phyloP scores from a whole-genome alignment of 2,113 vertebrate species.

The Hylia prasina region DNA sequence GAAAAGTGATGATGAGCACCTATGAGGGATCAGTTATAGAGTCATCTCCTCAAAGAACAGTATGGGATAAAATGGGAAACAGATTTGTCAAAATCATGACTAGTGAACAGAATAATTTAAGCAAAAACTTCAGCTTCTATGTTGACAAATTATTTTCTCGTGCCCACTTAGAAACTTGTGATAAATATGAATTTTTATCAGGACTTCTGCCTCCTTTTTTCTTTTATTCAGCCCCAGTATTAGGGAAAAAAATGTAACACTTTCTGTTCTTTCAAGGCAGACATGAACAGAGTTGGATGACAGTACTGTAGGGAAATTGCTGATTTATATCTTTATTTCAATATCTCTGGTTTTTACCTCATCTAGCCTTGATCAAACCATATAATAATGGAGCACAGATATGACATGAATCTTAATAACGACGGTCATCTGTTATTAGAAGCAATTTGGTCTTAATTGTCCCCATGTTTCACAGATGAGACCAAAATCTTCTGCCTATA shows the following conservation, averaged over 20 bases:
- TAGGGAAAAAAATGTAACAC: background rate
- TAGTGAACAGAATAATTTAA: background rate
- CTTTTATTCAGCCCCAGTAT: background rate
- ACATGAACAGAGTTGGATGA: background rate
- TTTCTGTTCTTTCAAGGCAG: background rate
- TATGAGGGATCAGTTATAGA: background rate
- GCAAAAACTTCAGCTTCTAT: background rate
- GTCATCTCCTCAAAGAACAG: background rate
- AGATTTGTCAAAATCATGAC: background rate
- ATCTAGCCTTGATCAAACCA: background rate
- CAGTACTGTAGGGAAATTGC: background rate
- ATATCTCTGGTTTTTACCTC: background rate
- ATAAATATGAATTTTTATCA: background rate
- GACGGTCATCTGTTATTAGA: background rate
- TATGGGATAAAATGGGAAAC: background rate
- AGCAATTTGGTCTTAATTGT: background rate
- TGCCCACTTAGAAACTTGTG: background rate
- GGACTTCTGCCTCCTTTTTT: background rate
- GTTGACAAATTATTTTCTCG: background rate
- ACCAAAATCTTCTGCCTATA: background rate
- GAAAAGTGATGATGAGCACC: background rate
- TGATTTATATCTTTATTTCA: background rate
- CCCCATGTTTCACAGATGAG: background rate
- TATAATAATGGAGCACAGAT: background rate
- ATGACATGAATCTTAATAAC: background rate